phyloP scores from a whole-genome alignment of 2,888 invertebrate genomes.

The Epicampocera succincta region DNA sequence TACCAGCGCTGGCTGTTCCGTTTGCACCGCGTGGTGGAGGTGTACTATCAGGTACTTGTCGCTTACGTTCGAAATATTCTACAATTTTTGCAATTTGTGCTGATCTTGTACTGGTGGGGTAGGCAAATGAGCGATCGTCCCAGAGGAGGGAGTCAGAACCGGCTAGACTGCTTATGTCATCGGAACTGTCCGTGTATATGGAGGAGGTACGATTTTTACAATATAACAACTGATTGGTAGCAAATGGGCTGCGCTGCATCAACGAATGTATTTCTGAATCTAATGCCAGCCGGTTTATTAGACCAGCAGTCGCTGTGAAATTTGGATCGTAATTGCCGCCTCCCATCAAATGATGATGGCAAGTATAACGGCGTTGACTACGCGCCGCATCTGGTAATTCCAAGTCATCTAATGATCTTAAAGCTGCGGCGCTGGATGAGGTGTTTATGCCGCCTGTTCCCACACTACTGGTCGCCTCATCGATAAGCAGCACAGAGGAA shows the following conservation, averaged over 20 bases:
- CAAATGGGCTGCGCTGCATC: constrained; percentile 82
- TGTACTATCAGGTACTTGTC: constrained; percentile 82
- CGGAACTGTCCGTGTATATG: constrained; percentile 93
- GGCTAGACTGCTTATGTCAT: constrained; percentile 91
- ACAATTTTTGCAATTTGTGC: constrained; percentile 91
- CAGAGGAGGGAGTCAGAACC: constrained; percentile 88
- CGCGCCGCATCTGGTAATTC: constrained; percentile 80
- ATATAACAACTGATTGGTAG: constrained; percentile 83
- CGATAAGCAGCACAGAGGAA: constrained; percentile 83
- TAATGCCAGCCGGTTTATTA: constrained; percentile 82
- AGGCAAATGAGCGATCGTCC: constrained; percentile 86
- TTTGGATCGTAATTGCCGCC: constrained; percentile 76
- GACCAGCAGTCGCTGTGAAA: constrained; percentile 81
- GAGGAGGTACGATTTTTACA: constrained; percentile 88
- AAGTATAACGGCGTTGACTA: constrained; percentile 77
- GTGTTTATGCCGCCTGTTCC: constrained; percentile 69
- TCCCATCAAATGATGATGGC: constrained; percentile 79
- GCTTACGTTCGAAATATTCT: constrained; percentile 93
- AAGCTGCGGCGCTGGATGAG: constrained; percentile 81
- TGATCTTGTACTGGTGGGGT: constrained; percentile 83
- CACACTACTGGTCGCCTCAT: constrained; percentile 83
- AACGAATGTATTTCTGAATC: constrained; percentile 82
- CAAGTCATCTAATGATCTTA: constrained; percentile 85
- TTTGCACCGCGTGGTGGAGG: constrained; percentile 72
- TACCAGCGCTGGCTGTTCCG: constrained; percentile 71